Evolutionary conservation across 2,888 invertebrate genomes (phyloP).

Genomic region (Phania funesta): DNA sequence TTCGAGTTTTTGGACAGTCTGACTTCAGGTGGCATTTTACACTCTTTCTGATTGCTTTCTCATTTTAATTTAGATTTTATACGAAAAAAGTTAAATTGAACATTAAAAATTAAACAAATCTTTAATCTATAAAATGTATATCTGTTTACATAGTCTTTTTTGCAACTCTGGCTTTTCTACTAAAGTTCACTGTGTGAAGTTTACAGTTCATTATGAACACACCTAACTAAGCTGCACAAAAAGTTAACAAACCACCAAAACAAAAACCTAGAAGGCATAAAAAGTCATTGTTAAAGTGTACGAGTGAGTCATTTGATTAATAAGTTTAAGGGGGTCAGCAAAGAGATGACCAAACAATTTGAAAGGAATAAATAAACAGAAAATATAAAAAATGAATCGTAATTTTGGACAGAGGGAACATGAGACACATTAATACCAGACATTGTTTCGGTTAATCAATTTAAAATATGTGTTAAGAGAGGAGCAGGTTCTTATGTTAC

Average conservation of each 20-base stretch:
- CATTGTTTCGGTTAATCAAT: no score
- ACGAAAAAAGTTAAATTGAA: no score
- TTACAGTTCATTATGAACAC: slow-evolving; percentile 19
- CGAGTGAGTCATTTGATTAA: slow-evolving; percentile 32
- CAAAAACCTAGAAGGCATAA: not conserved
- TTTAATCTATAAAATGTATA: no score
- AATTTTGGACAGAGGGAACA: no score
- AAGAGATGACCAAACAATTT: slow-evolving; percentile 53
- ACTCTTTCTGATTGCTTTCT: no score
- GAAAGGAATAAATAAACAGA: slow-evolving; percentile 31
- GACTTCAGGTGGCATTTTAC: no score
- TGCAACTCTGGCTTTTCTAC: not conserved
- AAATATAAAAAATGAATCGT: not conserved
- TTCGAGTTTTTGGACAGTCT: no score
- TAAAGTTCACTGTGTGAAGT: slow-evolving; percentile 17
- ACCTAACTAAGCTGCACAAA: not conserved
- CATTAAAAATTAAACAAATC: no score
- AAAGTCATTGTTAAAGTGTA: slow-evolving; percentile 20
- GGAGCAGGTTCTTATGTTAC: not conserved
- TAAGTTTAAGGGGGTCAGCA: slow-evolving; percentile 43
- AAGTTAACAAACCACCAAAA: not conserved
- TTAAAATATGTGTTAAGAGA: slow-evolving; percentile 21
- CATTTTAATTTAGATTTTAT: no score
- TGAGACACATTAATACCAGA: no score
- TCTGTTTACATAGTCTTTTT: not conserved